Evolutionary conservation across 1,140 invertebrate species (phyloP).

Genomic region (Formica selysi): DNA sequence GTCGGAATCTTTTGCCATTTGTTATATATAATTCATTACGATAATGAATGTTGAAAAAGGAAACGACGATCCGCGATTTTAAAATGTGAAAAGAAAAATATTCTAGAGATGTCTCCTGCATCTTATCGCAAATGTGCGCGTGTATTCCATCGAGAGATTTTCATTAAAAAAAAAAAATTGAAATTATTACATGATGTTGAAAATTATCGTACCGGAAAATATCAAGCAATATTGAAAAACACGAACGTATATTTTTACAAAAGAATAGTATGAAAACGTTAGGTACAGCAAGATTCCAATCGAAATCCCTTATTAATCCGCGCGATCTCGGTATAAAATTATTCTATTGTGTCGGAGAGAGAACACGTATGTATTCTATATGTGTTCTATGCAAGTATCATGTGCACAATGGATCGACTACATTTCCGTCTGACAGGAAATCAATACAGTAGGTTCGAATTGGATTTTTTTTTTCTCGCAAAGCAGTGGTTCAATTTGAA

Average conservation of each 20-base stretch:
- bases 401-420: slow-evolving; percentile 39
- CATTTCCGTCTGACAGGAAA: slow-evolving; percentile 31
- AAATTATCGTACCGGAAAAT: neutral
- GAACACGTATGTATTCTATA: neutral
- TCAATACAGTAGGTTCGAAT: slow-evolving; percentile 48
- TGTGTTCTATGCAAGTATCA: slow-evolving; percentile 34
- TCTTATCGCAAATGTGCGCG: neutral
- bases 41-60: neutral
- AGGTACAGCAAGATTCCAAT: neutral
- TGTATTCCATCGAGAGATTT: neutral
- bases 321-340: slow-evolving; percentile 38
- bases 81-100: neutral
- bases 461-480: slow-evolving; percentile 43
- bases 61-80: neutral
- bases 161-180: neutral
- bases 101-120: neutral
- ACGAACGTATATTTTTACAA: neutral
- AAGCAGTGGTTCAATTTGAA: slow-evolving; percentile 39
- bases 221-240: neutral
- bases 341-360: slow-evolving; percentile 35
- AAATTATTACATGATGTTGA: neutral
- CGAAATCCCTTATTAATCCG: slow-evolving; percentile 15
- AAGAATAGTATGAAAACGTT: neutral
- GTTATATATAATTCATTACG: slow-evolving; percentile 3
- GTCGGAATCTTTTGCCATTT: slow-evolving; percentile 12